phyloP scores from a whole-genome alignment of 2,888 invertebrate species.

The Stramonita haemastoma region DNA sequence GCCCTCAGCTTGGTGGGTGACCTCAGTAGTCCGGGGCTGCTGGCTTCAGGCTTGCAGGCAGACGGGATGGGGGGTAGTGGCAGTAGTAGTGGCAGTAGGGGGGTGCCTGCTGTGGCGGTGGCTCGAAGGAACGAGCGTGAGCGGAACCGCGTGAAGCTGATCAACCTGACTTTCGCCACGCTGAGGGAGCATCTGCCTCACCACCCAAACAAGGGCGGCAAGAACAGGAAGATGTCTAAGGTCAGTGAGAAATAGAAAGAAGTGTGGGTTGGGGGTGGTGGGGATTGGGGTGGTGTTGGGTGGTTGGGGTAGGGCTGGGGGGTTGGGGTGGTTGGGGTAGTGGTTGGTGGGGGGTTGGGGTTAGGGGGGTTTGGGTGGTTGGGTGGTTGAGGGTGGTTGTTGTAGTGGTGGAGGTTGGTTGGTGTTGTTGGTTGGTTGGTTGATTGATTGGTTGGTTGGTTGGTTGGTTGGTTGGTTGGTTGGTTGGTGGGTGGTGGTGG shows the following conservation, averaged over 20 bases:
- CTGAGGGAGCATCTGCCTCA: slow-evolving; percentile 73
- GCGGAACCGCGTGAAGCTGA: slow-evolving; percentile 93
- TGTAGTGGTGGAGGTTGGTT: too few species aligned
- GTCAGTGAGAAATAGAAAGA: slow-evolving; percentile 48
- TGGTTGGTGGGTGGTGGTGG: too few species aligned
- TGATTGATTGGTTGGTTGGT: too few species aligned
- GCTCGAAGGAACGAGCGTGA: slow-evolving; percentile 95
- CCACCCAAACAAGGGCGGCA: slow-evolving; percentile 48
- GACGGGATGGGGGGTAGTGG: background rate
- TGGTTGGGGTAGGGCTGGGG: too few species aligned
- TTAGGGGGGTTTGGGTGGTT: too few species aligned
- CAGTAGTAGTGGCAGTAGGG: slow-evolving; percentile 46
- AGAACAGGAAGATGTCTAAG: slow-evolving; percentile 74
- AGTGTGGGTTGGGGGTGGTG: background rate
- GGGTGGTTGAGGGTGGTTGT: too few species aligned
- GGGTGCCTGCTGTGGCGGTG: slow-evolving; percentile 83
- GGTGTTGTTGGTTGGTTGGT: too few species aligned
- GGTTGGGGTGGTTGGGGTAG: too few species aligned
- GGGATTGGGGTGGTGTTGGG: background rate
- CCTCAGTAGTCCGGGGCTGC: background rate
- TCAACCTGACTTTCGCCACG: slow-evolving; percentile 74
- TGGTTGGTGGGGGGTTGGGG: too few species aligned
- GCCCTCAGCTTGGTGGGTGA: background rate
- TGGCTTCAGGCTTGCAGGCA: background rate
- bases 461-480: too few species aligned